Percentiles rank a stretch among this genome's conserved stretches.
Evolutionary conservation across 2,797 vertebrate genomes (phyloP).

Genomic region (Enteromius argenteus): DNA sequence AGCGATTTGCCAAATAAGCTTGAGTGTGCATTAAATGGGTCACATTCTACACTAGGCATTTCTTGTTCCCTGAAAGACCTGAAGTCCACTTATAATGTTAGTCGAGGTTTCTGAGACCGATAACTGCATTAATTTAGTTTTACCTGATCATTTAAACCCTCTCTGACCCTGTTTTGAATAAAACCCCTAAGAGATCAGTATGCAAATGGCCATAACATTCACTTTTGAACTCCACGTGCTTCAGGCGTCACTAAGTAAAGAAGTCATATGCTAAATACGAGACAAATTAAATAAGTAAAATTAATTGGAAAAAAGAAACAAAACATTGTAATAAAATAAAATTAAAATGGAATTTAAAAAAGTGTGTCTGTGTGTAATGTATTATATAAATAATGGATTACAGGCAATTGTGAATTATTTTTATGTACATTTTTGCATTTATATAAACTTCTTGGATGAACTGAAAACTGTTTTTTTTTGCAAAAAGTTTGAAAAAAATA

Average conservation of each 20-base stretch:
- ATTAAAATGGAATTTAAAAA: no score
- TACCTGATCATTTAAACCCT: constrained; percentile 12
- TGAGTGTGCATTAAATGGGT: constrained; percentile 18
- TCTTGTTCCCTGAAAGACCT: background rate
- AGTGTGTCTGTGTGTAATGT: no score
- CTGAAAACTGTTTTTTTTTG: no score
- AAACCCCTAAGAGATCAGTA: background rate
- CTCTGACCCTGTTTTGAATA: background rate
- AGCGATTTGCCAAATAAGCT: background rate
- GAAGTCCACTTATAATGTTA: background rate
- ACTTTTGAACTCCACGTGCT: background rate
- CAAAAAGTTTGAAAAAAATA: no score
- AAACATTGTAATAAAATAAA: no score
- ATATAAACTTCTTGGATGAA: no score
- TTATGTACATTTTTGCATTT: no score
- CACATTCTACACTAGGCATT: background rate
- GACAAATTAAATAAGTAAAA: background rate
- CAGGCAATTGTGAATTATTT: no score
- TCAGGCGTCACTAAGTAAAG: background rate
- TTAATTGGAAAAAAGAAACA: no score
- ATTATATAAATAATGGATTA: no score
- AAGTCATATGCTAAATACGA: background rate
- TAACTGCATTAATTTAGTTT: background rate
- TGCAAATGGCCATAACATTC: background rate
- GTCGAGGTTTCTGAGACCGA: background rate